These are phyloP conservation scores for Drosophila basisetae DNA, from an alignment of 2,888 invertebrate genomes.

Conservation along the genomic window DNA sequence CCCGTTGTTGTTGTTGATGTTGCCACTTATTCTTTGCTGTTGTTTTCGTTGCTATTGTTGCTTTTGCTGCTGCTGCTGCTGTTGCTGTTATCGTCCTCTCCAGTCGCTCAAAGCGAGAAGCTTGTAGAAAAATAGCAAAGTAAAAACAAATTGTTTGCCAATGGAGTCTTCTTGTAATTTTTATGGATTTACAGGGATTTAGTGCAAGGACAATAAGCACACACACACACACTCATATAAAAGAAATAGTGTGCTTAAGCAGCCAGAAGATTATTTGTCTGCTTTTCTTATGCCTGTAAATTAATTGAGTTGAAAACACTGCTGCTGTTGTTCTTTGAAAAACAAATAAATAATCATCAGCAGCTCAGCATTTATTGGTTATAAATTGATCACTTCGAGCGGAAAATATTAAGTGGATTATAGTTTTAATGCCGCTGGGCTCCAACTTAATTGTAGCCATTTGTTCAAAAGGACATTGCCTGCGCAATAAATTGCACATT, in stretches of 20 bases:
- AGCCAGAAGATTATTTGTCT: slow-evolving; percentile 62
- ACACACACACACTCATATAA: neutral
- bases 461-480: slow-evolving; percentile 41
- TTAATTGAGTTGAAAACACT: slow-evolving; percentile 77
- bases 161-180: slow-evolving; percentile 60
- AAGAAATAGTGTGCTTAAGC: slow-evolving; percentile 70
- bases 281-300: slow-evolving; percentile 47
- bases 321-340: slow-evolving; percentile 37
- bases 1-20: slow-evolving; percentile 34
- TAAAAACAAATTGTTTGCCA: slow-evolving; percentile 60
- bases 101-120: slow-evolving; percentile 49
- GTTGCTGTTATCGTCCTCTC: slow-evolving; percentile 40
- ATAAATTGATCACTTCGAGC: slow-evolving; percentile 78
- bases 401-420: slow-evolving; percentile 80
- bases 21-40: slow-evolving; percentile 48
- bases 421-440: slow-evolving; percentile 70
- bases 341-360: slow-evolving; percentile 80
- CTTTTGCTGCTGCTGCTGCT: slow-evolving; percentile 27
- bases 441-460: slow-evolving; percentile 27
- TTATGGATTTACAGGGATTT: slow-evolving; percentile 79
- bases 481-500: slow-evolving; percentile 59
- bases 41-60: slow-evolving; percentile 19
- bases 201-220: slow-evolving; percentile 38
- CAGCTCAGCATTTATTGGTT: slow-evolving; percentile 78
- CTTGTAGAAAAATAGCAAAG: slow-evolving; percentile 43